Percentiles rank a stretch among this genome's conserved stretches.
These are phyloP conservation scores for Nibea albiflora DNA, from an alignment of 2,113 vertebrate genomes.

Conservation along the genomic window DNA sequence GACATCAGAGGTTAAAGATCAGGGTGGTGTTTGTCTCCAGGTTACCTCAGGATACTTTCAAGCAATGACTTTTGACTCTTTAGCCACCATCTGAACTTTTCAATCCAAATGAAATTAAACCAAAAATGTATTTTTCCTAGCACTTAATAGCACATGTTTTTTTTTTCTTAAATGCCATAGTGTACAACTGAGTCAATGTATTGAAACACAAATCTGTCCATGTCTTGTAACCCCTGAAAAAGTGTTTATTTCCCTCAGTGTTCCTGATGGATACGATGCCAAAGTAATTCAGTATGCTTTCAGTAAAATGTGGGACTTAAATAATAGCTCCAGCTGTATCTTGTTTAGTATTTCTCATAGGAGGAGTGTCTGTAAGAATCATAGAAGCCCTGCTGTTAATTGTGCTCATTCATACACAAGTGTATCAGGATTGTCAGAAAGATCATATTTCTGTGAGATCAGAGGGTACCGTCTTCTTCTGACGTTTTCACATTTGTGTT, in stretches of 20 bases:
- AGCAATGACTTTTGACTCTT: neutral
- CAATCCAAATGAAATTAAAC: neutral
- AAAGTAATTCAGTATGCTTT: constrained; percentile 13
- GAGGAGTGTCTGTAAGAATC: constrained; percentile 35
- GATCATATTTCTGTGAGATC: constrained; percentile 41
- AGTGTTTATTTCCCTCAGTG: neutral
- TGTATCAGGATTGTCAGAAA: constrained; percentile 40
- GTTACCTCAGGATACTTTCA: constrained; percentile 12
- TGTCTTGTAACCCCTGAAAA: neutral
- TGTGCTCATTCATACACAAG: constrained; percentile 50
- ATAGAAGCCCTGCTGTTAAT: constrained; percentile 45
- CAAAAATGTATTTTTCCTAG: neutral
- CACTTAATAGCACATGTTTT: neutral
- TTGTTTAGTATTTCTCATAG: constrained; percentile 25
- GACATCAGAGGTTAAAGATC: constrained; percentile 25
- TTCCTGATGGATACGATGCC: constrained; percentile 1
- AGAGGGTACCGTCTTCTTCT: constrained; percentile 5
- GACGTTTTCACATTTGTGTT: constrained; percentile 8
- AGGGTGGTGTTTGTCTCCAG: constrained; percentile 16
- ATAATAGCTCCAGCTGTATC: constrained; percentile 41
- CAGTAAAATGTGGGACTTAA: constrained; percentile 11
- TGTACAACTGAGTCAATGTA: constrained; percentile 5
- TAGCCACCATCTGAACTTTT: neutral
- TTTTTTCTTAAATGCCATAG: constrained; percentile 18
- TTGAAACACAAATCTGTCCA: neutral